phyloP scores from a whole-genome alignment of 2,888 invertebrate genomes.

The Orthosia gracilis region DNA sequence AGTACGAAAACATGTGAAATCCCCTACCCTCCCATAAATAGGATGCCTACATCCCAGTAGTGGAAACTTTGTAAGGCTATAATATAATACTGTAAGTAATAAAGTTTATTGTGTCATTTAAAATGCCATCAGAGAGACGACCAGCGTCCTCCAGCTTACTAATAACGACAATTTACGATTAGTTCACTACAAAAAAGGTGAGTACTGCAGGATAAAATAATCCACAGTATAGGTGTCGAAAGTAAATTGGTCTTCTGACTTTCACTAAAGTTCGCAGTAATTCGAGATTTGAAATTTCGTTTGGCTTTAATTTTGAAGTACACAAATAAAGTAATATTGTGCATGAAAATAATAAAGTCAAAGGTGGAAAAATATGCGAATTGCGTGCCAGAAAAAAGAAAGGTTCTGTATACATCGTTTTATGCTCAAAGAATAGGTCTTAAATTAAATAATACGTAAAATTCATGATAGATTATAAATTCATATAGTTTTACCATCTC shows the following conservation, averaged over 20 bases:
- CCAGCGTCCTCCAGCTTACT: background rate
- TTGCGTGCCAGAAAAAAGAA: background rate
- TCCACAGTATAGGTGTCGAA: conserved; percentile 7
- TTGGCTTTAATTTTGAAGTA: background rate
- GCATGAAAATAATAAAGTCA: conserved; percentile 6
- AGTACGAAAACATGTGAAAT: no score
- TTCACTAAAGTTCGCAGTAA: conserved; percentile 21
- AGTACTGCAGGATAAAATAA: conserved; percentile 9
- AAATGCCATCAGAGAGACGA: background rate
- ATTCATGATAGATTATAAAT: no score
- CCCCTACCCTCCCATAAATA: no score
- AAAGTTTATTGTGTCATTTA: conserved; percentile 14
- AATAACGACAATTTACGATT: conserved; percentile 10
- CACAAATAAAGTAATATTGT: background rate
- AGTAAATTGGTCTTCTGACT: conserved; percentile 38
- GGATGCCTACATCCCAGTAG: no score
- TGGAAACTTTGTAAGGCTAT: no score
- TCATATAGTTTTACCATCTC: no score
- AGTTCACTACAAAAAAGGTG: background rate
- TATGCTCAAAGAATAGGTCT: background rate
- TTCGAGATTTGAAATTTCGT: conserved; percentile 16
- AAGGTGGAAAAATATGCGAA: background rate
- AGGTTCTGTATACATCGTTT: background rate
- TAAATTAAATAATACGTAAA: background rate
- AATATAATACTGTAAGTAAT: no score